Base-by-base conservation (phyloP, 2,113 vertebrate species). In the Parotia lawesii region DNA sequence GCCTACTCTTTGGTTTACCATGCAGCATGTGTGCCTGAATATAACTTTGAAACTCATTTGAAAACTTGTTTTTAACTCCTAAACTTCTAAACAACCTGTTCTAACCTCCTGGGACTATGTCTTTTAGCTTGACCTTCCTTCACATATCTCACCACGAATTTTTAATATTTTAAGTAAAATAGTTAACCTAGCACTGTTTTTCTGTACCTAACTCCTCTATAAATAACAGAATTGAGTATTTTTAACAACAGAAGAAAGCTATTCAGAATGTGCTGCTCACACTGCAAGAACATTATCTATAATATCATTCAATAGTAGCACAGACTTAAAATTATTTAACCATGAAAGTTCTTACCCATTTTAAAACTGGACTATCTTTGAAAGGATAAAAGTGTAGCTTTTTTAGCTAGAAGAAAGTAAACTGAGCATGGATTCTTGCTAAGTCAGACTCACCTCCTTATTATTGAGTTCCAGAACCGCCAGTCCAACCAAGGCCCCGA, bases 381-480 rank as follows among this genome's bases (percentile, higher is more conserved):
- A 81, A 54, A 69, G 15, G 15, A 82, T 24, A 40, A 72, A 58
- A 87, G 15, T 3, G 5, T 29, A 31, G 18, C 2, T 15, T 57
- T 83, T 90, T 66, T 27, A 94, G 24, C 20, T 29, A 38, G 35
- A 73, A 74, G 58, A 44, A 88, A 87, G 62, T n/a, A 47, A 86
- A 61, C 15, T 6, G 22, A 56, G 6, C 48, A 89, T 1, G 21
- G 37, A 50, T 54, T 84, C 60, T 58, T 67, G 38, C 44, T 38
- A 60, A 69, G 42, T 64, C 21, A 92, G 47, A 96, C 96, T 35
- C 53, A 98, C 98, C 97, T 99, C 99, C 97, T 99, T 99, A 95
- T 98, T 99, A 97, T 99, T 99, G 91, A 99, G 99, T 84, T 99
- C 99, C 78, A 99, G 98, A 92, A 99, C 99, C 22, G 99, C 99